phyloP scores from a whole-genome alignment of 2,888 invertebrate genomes.

The Schizotus pectinicornis region DNA sequence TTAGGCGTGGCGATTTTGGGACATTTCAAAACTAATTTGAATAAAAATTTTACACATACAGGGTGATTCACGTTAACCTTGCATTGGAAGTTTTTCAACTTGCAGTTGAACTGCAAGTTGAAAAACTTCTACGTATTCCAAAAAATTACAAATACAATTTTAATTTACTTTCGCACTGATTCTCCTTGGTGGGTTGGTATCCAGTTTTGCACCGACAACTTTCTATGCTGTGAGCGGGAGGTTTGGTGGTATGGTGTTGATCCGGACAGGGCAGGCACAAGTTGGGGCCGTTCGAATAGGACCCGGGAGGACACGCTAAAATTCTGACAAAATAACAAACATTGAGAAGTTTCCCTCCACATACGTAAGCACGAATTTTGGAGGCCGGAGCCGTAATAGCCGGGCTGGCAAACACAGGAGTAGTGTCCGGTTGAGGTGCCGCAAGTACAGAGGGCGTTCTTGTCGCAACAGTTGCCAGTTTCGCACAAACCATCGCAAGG shows the following conservation, averaged over 20 bases:
- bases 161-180: constrained; percentile 64
- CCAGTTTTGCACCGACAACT: constrained; percentile 70
- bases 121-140: too few relatives aligned
- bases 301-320: constrained; percentile 70
- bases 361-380: constrained; percentile 66
- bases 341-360: too few relatives aligned
- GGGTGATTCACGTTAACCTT: too few relatives aligned
- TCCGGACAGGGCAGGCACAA: constrained; percentile 66
- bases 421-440: constrained; percentile 73
- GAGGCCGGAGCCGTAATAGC: constrained; percentile 70
- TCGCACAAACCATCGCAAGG: constrained; percentile 65
- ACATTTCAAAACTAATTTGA: constrained; percentile 63
- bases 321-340: too few relatives aligned
- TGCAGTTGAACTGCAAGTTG: too few relatives aligned
- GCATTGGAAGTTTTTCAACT: too few relatives aligned
- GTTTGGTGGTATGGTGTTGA: constrained; percentile 66
- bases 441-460: constrained; percentile 67
- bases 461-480: constrained; percentile 64
- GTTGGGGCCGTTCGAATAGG: constrained; percentile 66
- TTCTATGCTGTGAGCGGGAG: constrained; percentile 62
- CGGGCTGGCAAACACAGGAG: constrained; percentile 69
- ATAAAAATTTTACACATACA: neutral
- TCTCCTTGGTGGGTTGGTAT: constrained; percentile 59
- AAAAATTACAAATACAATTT: too few relatives aligned
- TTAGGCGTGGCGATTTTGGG: constrained; percentile 65